Conservation (phyloP, 2,888 invertebrate genomes). For the Phengaris alcon region DNA sequence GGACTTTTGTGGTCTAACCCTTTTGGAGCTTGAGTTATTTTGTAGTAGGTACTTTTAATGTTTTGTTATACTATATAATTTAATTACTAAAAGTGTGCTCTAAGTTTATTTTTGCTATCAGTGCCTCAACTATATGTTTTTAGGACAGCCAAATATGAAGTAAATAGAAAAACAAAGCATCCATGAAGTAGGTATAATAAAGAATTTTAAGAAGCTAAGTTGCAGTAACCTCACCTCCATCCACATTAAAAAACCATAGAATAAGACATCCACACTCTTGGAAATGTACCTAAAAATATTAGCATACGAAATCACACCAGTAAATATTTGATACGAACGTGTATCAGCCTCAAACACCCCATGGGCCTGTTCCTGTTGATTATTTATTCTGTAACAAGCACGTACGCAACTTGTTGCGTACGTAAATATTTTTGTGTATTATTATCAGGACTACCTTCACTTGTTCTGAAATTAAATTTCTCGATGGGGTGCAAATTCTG, state of each 20-base stretch:
- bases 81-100: no score
- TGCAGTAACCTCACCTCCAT: no score
- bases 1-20: neutral
- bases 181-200: no score
- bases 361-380: neutral
- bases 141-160: no score
- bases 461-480: neutral
- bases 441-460: neutral
- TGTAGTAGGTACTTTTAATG: neutral
- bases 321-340: neutral
- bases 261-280: neutral
- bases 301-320: neutral
- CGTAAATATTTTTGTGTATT: conserved; percentile 10
- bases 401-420: neutral
- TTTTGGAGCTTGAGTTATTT: neutral
- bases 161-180: no score
- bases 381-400: conserved; percentile 3
- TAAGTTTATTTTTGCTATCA: no score
- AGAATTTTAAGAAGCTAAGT: no score
- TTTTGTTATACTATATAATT: neutral
- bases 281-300: neutral
- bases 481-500: neutral
- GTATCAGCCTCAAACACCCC: neutral
- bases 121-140: no score
- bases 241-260: neutral